Percentiles rank a stretch among this genome's conserved stretches.
Conservation (phyloP, 2,888 invertebrate species). For the Chymomyza procnemis region DNA sequence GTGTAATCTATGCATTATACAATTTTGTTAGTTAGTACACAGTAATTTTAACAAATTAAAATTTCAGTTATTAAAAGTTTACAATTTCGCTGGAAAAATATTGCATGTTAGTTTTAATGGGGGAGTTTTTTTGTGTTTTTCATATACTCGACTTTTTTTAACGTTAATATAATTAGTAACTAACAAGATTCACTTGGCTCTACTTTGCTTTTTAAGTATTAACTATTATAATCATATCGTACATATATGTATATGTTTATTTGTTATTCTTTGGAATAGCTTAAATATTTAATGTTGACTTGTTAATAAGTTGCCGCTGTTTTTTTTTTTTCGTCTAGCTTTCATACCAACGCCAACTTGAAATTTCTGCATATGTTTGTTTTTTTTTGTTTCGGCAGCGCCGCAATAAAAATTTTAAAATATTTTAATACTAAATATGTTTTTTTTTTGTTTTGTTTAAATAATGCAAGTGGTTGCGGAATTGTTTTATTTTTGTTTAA, state of each 20-base stretch:
- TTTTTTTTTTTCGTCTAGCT: too few species aligned
- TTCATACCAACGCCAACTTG: too few species aligned
- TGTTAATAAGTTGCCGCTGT: background rate
- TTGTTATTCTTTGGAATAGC: background rate
- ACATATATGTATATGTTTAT: background rate
- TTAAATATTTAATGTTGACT: constrained; percentile 3
- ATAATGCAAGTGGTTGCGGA: constrained; percentile 33
- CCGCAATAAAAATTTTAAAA: background rate
- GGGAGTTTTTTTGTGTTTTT: constrained; percentile 3
- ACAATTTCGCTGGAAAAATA: background rate
- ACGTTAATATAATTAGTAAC: background rate
- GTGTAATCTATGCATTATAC: too few species aligned
- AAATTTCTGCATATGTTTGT: background rate
- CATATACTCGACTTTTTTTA: background rate
- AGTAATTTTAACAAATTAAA: constrained; percentile 3
- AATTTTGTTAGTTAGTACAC: background rate
- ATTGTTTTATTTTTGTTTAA: constrained; percentile 54
- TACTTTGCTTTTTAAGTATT: constrained; percentile 1
- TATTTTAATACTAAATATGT: constrained; percentile 6
- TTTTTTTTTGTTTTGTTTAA: background rate
- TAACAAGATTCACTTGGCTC: background rate
- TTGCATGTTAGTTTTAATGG: constrained; percentile 6
- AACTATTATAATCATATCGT: background rate
- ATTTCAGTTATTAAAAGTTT: background rate
- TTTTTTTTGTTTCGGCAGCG: background rate